Base-by-base conservation (phyloP, 2,888 invertebrate species). In the Apeira syringaria region DNA sequence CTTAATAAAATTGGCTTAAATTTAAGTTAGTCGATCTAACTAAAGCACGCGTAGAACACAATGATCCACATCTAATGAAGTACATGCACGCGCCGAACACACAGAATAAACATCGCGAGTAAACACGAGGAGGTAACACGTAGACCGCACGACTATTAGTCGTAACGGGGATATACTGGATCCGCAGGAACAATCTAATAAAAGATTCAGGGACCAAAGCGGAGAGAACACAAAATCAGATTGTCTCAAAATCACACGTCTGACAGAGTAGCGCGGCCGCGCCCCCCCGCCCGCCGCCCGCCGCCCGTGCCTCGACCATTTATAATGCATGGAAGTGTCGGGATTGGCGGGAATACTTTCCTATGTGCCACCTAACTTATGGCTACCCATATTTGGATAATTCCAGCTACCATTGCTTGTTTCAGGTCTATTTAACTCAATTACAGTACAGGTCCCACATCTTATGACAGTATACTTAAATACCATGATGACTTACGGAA, bases 231-330 rank as follows among this genome's bases (percentile, higher is more conserved):
- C 83, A 74, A 85, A 85, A 88, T 89, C 89, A 87, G 84, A 87
- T 89, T 87, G 88, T 87, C 89, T 86, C 82, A 80, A 84, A 85
- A 88, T 87, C 87, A 86, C 87, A 83, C 83, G 78, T 82, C 72
- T 78, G 82, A 79, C 80, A 72, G 73, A 64, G 71, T 74, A 68
- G 71, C 76, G 74, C 61, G 75, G 67, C 74, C n/a, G n/a, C n/a
- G n/a, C n/a, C n/a, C n/a, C n/a, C n/a, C n/a, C n/a, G n/a, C n/a
- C n/a, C n/a, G n/a, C n/a, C n/a, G n/a, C n/a, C n/a, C n/a, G n/a
- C n/a, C n/a, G n/a, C n/a, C n/a, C n/a, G 71, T 61, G 68, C 66
- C 71, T 47, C 67, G 65, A 75, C 71, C 79, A 89, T 89, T 68
- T 86, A 88, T 88, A 85, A 88, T 88, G 84, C 88, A 89, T 50